phyloP scores from a whole-genome alignment of 2,113 vertebrate genomes.

The Cinclus cinclus region DNA sequence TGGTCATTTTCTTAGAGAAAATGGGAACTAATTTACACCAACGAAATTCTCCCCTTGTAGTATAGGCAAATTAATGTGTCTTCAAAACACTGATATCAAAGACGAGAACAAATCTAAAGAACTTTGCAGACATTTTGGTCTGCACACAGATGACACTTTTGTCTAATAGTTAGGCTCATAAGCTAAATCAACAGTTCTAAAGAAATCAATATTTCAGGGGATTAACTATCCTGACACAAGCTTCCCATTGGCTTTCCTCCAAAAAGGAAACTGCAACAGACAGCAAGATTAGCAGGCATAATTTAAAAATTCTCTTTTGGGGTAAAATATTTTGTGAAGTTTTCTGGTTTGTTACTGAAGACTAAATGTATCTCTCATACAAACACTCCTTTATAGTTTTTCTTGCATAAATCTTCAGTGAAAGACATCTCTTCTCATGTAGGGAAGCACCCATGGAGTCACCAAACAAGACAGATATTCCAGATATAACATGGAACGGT shows the following conservation, averaged over 20 bases:
- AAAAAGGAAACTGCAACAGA: conserved; percentile 12
- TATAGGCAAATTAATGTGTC: background rate
- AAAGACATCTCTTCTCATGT: background rate
- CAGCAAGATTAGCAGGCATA: background rate
- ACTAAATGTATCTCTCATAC: background rate
- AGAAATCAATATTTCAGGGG: background rate
- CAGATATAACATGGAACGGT: background rate
- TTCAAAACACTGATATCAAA: background rate
- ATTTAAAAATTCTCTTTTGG: background rate
- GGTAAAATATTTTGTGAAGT: background rate
- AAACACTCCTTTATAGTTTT: background rate
- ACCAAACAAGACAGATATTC: background rate
- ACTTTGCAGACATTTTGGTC: background rate
- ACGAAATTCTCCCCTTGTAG: background rate
- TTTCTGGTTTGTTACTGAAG: background rate
- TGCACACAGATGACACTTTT: background rate
- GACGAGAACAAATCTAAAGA: background rate
- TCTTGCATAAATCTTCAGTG: background rate
- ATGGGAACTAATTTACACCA: background rate
- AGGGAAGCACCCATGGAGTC: background rate
- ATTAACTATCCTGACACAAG: background rate
- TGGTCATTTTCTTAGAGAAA: background rate
- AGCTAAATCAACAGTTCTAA: background rate
- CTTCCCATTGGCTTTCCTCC: background rate
- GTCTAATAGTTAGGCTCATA: background rate